These are phyloP conservation scores for Trematocara variabile DNA, from an alignment of 2,113 vertebrate species.

Conservation along the genomic window DNA sequence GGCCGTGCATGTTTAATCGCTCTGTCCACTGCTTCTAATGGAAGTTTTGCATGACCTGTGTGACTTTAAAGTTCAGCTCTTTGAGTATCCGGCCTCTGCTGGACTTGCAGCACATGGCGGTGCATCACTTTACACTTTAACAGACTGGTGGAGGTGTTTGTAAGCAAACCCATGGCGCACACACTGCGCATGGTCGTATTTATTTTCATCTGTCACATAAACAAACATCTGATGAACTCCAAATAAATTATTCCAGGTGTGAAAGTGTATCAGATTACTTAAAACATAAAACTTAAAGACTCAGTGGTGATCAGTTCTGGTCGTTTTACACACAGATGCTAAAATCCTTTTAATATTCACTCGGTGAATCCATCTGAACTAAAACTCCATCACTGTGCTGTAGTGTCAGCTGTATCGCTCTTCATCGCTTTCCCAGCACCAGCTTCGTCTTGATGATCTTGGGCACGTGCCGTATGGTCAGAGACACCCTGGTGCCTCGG, in stretches of 20 bases:
- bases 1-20: not conserved
- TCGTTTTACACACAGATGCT: not conserved
- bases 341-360: not conserved
- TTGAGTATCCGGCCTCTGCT: not conserved
- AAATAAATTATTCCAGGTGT: not conserved
- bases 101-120: not conserved
- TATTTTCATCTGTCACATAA: not conserved
- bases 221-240: not conserved
- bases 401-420: not conserved
- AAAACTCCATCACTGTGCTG: not conserved
- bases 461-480: constrained; percentile 87
- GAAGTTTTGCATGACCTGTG: not conserved
- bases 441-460: constrained; percentile 78
- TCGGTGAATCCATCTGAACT: not conserved
- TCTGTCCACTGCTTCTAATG: not conserved
- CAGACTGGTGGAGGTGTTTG: not conserved
- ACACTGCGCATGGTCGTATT: rapidly evolving
- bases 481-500: constrained; percentile 79
- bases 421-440: constrained; percentile 70
- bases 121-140: not conserved
- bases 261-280: not conserved
- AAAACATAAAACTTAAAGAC: not conserved
- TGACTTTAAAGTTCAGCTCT: not conserved
- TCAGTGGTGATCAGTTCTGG: not conserved
- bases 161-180: not conserved